Conservation (phyloP, 2,113 vertebrate species). For the Halichoerus grypus region DNA sequence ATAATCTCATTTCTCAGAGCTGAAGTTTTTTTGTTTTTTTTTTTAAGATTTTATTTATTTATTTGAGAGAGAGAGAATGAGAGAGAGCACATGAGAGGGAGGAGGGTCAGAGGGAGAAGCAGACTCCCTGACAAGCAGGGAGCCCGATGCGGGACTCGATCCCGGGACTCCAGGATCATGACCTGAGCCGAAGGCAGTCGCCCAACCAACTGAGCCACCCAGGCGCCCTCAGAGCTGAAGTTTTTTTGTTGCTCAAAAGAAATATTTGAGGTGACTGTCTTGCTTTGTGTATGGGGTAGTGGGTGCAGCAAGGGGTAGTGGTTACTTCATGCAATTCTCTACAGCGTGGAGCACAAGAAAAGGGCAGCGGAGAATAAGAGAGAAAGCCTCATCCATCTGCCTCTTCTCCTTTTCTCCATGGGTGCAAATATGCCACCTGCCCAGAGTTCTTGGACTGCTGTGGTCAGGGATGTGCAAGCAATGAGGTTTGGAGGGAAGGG, state of each 20-base stretch:
- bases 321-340: neutral
- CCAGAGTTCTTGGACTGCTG: neutral
- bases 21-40: conserved; percentile 41
- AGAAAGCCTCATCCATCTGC: neutral
- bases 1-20: neutral
- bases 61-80: too few relatives aligned
- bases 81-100: too few relatives aligned
- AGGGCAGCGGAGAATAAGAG: neutral
- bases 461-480: neutral
- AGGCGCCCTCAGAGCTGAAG: neutral
- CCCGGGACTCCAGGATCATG: too few relatives aligned
- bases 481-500: neutral
- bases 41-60: too few relatives aligned
- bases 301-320: neutral
- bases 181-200: too few relatives aligned
- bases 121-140: too few relatives aligned
- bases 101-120: too few relatives aligned
- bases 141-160: too few relatives aligned
- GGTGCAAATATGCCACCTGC: neutral
- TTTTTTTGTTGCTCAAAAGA: conserved; percentile 23
- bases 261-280: neutral
- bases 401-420: neutral
- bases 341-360: neutral
- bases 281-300: neutral
- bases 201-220: too few relatives aligned